Base-by-base conservation (phyloP, 2,113 vertebrate species). In the Opisthocomus hoazin region DNA sequence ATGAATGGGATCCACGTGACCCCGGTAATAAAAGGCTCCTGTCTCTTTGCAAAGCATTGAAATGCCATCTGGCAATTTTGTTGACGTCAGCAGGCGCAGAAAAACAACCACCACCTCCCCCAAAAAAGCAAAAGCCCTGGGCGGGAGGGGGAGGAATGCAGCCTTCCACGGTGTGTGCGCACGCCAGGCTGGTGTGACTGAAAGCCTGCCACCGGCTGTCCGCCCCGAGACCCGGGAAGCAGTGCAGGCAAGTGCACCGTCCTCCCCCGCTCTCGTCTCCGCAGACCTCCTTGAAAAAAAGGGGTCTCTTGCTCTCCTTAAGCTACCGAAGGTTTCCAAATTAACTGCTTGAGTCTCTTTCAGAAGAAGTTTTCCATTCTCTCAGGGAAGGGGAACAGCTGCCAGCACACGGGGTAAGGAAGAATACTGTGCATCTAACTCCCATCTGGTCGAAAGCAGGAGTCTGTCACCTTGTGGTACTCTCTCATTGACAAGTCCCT, bases 21-120 rank as follows among this genome's bases (percentile, higher is more conserved):
- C 73, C 60, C 27, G 6, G 88, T 89, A 98, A 98, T 98, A 97
- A 98, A 98, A 98, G 97, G 96, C 97, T 98, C 97, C 97, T 98
- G 98, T 98, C 98, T 98, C 97, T 97, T 71, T 95, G 96, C 89
- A 84, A 94, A 97, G 96, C 96, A 97, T 91, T 97, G 94, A 96
- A 96, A 96, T 96, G 96, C 98, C 98, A 98, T 98, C 98, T 98
- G 98, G 98, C 95, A 97, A 97, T 98, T 93, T 89, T 80, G 97
- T 94, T 98, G 98, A 98, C 97, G 97, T 98, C 98, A 98, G 97
- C 97, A 98, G 92, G 96, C 94, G 4, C 83, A 97, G 96, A 96
- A 97, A 98, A 98, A 98, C 97, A 98, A 97, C 96, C 78, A 83
- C 90, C 87, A 95, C 73, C 96, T 93, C 86, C 96, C 86, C 93